phyloP scores from a whole-genome alignment of 1,140 invertebrate species.

The Aplysia californica region DNA sequence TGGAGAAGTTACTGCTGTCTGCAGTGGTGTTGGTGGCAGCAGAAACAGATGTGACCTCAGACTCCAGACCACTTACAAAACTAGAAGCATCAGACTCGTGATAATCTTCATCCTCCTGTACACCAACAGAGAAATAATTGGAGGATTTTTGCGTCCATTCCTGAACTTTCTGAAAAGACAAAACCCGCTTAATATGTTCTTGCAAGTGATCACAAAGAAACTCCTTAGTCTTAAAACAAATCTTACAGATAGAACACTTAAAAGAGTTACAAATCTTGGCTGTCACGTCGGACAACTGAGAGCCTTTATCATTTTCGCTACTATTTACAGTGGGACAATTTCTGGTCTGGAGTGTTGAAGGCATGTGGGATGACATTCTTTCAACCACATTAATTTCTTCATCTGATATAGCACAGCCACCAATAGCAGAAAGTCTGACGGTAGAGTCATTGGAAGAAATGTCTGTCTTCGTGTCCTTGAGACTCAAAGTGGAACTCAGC shows the following conservation, averaged over 20 bases:
- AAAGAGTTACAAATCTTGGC: no score
- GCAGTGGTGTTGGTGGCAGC: background rate
- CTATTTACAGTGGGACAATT: no score
- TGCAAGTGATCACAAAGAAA: background rate
- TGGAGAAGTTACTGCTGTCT: background rate
- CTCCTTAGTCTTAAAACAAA: background rate
- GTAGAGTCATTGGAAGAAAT: no score
- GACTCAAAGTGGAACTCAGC: background rate
- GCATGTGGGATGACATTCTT: no score
- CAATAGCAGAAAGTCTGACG: no score
- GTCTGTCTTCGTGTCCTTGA: background rate
- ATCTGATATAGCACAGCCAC: no score
- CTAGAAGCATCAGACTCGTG: background rate
- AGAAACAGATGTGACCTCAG: conserved; percentile 13
- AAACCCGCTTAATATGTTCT: conserved; percentile 14
- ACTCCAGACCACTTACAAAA: conserved; percentile 1
- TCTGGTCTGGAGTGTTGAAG: no score
- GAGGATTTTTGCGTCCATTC: conserved; percentile 6
- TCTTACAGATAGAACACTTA: background rate
- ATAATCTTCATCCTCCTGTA: background rate
- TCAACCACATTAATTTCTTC: no score
- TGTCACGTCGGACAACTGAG: no score
- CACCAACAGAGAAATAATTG: conserved; percentile 4
- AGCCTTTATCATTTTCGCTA: no score
- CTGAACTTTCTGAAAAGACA: conserved; percentile 18